phyloP scores from a whole-genome alignment of 2,888 invertebrate genomes.

The Apodemia duryi region DNA sequence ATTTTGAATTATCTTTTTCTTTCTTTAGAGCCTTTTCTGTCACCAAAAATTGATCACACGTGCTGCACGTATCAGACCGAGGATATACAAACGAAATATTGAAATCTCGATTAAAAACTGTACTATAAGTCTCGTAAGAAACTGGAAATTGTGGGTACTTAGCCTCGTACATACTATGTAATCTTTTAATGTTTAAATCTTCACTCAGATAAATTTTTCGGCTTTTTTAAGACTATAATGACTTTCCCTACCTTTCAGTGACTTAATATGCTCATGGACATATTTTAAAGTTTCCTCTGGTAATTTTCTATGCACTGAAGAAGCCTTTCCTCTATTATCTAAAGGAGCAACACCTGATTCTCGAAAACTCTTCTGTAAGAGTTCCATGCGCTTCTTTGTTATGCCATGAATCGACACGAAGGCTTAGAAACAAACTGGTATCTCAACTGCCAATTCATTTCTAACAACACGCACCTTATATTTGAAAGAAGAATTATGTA shows the following conservation, averaged over 20 bases:
- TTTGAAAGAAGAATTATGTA: constrained; percentile 19
- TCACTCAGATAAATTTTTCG: constrained; percentile 29
- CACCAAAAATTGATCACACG: too few species aligned
- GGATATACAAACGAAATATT: too few species aligned
- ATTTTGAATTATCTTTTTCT: too few species aligned
- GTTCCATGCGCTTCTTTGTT: constrained; percentile 25
- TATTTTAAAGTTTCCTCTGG: constrained; percentile 14
- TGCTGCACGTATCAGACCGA: too few species aligned
- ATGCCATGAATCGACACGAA: not conserved
- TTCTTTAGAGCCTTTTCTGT: too few species aligned
- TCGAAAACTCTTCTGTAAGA: constrained; percentile 27
- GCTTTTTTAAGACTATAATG: constrained; percentile 29
- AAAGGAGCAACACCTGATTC: constrained; percentile 25
- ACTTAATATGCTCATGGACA: constrained; percentile 27
- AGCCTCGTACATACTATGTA: constrained; percentile 10
- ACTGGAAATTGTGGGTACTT: constrained; percentile 4
- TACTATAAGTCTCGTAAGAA: not conserved
- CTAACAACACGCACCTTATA: constrained; percentile 19
- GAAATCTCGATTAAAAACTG: not conserved
- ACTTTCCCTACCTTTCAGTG: constrained; percentile 27
- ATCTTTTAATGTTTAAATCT: constrained; percentile 21
- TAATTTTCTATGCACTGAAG: not conserved
- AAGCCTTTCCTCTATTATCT: constrained; percentile 25
- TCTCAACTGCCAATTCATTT: constrained; percentile 1
- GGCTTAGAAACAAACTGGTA: constrained; percentile 16